Evolutionary conservation across 2,888 invertebrate genomes (phyloP).

Genomic region (Heliconius aoede): DNA sequence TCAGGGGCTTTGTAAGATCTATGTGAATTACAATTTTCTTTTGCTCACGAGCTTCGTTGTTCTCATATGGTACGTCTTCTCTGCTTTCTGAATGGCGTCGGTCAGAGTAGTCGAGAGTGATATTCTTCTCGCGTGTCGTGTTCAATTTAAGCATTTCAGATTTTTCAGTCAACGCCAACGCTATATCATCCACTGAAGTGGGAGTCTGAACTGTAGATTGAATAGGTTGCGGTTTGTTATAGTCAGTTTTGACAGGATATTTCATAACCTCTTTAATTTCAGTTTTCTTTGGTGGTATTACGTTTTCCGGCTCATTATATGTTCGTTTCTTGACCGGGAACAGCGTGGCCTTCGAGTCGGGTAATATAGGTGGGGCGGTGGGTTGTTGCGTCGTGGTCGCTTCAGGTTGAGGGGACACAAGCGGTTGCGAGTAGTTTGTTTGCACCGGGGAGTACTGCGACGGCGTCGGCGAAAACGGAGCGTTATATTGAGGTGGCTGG

Average conservation of each 20-base stretch:
- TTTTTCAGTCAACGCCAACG: conserved; percentile 73
- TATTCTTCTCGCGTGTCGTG: conserved; percentile 63
- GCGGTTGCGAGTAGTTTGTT: conserved; percentile 66
- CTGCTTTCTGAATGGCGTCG: conserved; percentile 56
- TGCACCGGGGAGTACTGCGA: conserved; percentile 70
- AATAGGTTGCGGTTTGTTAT: conserved; percentile 56
- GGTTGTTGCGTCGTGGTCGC: conserved; percentile 48
- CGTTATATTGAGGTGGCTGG: conserved; percentile 78
- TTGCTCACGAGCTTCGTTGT: conserved; percentile 52
- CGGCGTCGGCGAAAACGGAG: conserved; percentile 70
- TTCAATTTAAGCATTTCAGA: conserved; percentile 69
- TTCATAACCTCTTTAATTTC: conserved; percentile 58
- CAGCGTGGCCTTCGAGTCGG: conserved; percentile 70
- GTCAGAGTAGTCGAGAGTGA: conserved; percentile 55
- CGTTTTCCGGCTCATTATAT: conserved; percentile 80
- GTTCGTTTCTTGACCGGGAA: conserved; percentile 87
- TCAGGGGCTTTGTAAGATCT: conserved; percentile 59
- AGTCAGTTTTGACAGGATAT: conserved; percentile 62
- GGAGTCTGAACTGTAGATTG: conserved; percentile 55
- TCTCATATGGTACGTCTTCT: conserved; percentile 56
- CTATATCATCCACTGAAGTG: conserved; percentile 72
- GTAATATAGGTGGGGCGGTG: conserved; percentile 55
- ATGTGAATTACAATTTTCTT: conserved; percentile 54
- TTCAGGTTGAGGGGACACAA: conserved; percentile 61
- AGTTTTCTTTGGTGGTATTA: conserved; percentile 61